Base-by-base conservation (phyloP, 2,888 invertebrate species). In the Apotomis betuletana region DNA sequence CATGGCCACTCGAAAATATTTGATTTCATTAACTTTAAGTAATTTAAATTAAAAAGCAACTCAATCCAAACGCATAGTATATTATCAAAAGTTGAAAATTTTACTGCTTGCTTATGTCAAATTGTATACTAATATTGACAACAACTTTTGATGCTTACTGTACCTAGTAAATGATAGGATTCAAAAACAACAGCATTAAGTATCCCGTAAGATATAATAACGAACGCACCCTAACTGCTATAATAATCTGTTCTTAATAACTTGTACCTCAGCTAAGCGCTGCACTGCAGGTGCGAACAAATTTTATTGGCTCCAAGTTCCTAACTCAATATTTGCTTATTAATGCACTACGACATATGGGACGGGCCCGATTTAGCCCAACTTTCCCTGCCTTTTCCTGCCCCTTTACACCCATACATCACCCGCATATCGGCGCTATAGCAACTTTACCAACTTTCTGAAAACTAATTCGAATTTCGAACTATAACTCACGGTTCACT, bases 311-410 rank as follows among this genome's bases (percentile, higher is more conserved):
- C 82, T 81, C 78, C 74, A 69, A 79, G 70, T 77, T 78, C 75
- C 85, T 87, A 87, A 89, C 89, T 88, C 85, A 87, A 88, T 89
- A 88, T 89, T 89, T 82, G 85, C 83, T 84, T 86, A 85, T 86
- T 86, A 87, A 83, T 85, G 83, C 84, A 80, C 73, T 65, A 74
- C 77, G 73, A 73, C 76, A 77, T 74, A 74, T 75, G 79, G 76
- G 74, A 71, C 73, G 70, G 74, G 70, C 63, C 74, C 69, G 72
- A 69, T 74, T 74, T 62, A 69, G 61, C 61, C 58, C 58, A 72
- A 75, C 74, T 76, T 71, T 74, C 74, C 74, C 63, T 62, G 64
- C 58, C 67, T 70, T 73, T 75, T 74, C 75, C 74, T 73, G 67
- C 67, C 72, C 71, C 72, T 72, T 54, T 59, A 68, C n/a, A 51